Evolutionary conservation across 2,797 vertebrate genomes (phyloP), one percentile per base, ranked within the genome.

Genomic region (Tolypeutes matacus): DNA sequence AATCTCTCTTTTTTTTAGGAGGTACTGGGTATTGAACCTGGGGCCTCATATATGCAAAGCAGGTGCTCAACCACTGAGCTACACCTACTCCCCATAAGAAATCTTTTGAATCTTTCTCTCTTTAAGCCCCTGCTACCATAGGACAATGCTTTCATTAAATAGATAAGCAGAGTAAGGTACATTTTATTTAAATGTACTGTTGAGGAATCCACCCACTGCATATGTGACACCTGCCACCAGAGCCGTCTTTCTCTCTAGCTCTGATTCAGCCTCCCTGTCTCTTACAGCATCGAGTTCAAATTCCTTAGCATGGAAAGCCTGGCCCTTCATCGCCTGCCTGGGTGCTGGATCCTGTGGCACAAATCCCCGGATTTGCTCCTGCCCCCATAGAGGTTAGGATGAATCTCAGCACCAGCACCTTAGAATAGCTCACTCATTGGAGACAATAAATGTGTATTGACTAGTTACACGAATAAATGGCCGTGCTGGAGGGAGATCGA

Each of bases 101-200:
- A 46, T 11, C 46, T 46, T 93, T 65, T 21, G n/a, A 27, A 27
- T 69, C 76, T 82, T 67, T 34, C 29, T 56, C 86, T 91, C 85
- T 81, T 70, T 76, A 72, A 88, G 76, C 10, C 49, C 39, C 46
- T 36, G 42, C 60, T 46, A 46, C 65, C 3, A 6, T 6, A 21
- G 53, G 58, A 42, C 64, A 80, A 34, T 3, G 14, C 46, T 89
- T 92, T 67, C 75, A 21, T 49, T 49, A 31, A 53, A 53, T 36
- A 70, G 42, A 18, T 89, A 20, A 3, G 23, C 29, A 25, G 67
- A 34, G 15, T 87, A n/a, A 60, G 49, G 82, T 58, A 2, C 36
- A 14, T 46, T 75, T 72, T 36, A 25, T 49, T 75, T 64, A 25
- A 31, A 64, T 34, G 3, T 0, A 11, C 9, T 42, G 17, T 8